Evolutionary conservation across 2,797 vertebrate species (phyloP).

Genomic region (Taenioides sp.): DNA sequence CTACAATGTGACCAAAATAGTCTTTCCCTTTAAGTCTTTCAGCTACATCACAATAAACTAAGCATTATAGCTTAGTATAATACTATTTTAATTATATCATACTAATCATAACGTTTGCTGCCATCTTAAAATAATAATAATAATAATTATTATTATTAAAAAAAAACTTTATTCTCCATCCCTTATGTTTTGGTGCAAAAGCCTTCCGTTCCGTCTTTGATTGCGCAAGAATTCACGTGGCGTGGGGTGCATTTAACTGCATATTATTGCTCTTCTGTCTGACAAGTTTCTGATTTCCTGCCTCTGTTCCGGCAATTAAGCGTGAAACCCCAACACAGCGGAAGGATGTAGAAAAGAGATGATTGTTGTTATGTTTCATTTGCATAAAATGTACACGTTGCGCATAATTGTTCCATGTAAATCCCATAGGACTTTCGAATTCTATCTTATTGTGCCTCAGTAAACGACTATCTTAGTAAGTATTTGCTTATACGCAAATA

Average conservation of each 20-base stretch:
- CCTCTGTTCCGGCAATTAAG: conserved; percentile 63
- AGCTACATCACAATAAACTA: too few species aligned
- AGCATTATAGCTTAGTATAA: not conserved
- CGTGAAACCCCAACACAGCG: conserved; percentile 60
- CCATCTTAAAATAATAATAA: not conserved
- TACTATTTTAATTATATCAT: not conserved
- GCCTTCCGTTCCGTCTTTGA: not conserved
- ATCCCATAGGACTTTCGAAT: not conserved
- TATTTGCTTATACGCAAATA: not conserved
- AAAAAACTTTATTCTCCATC: not conserved
- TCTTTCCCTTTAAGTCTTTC: too few species aligned
- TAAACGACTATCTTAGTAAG: too few species aligned
- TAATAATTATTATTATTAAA: too few species aligned
- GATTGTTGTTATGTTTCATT: not conserved
- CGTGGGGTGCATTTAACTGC: conserved; percentile 29
- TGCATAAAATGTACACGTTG: not conserved
- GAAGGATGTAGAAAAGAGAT: conserved; percentile 2
- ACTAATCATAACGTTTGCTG: not conserved
- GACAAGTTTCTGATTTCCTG: conserved; percentile 64
- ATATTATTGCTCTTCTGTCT: conserved; percentile 63
- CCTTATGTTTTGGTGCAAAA: not conserved
- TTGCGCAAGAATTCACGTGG: conserved; percentile 1
- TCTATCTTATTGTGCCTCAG: not conserved
- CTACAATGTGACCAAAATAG: conserved; percentile 18
- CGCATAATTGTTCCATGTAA: not conserved